phyloP scores from a whole-genome alignment of 1,140 invertebrate species.

The Leptoteleia sp. region DNA sequence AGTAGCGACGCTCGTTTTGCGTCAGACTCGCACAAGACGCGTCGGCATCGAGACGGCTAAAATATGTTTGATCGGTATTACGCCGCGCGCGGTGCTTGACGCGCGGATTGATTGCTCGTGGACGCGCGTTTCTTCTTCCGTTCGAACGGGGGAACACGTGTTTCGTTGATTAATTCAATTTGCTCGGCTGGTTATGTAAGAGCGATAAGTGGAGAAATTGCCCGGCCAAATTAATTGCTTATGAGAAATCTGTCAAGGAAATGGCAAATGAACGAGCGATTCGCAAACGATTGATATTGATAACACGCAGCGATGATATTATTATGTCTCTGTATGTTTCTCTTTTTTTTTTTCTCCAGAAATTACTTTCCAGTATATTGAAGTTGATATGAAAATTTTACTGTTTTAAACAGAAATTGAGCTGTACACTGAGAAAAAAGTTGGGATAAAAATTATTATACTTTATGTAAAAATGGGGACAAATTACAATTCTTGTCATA shows the following conservation, averaged over 20 bases:
- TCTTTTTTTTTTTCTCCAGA: too few species aligned
- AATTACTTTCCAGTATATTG: too few species aligned
- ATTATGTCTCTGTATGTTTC: too few species aligned
- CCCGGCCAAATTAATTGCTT: constrained; percentile 6
- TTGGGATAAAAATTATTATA: too few species aligned
- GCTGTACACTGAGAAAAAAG: too few species aligned
- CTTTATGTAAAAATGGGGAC: too few species aligned
- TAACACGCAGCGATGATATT: background rate
- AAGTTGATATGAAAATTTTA: too few species aligned
- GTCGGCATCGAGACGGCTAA: constrained; percentile 10
- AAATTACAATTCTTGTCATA: too few species aligned
- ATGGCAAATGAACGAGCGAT: background rate
- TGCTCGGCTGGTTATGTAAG: constrained; percentile 23
- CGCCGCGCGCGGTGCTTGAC: constrained; percentile 1
- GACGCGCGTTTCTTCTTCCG: constrained; percentile 4
- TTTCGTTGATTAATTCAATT: constrained; percentile 37
- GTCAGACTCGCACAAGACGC: constrained; percentile 4
- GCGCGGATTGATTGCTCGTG: constrained; percentile 7
- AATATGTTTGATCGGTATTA: constrained; percentile 24
- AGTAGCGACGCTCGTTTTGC: constrained; percentile 2
- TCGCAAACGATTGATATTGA: background rate
- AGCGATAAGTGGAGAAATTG: constrained; percentile 26
- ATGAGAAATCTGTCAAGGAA: constrained; percentile 2
- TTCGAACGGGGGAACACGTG: constrained; percentile 8
- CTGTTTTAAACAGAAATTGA: too few species aligned